Conservation (phyloP, 2,113 vertebrate genomes). For the Caloenas nicobarica region DNA sequence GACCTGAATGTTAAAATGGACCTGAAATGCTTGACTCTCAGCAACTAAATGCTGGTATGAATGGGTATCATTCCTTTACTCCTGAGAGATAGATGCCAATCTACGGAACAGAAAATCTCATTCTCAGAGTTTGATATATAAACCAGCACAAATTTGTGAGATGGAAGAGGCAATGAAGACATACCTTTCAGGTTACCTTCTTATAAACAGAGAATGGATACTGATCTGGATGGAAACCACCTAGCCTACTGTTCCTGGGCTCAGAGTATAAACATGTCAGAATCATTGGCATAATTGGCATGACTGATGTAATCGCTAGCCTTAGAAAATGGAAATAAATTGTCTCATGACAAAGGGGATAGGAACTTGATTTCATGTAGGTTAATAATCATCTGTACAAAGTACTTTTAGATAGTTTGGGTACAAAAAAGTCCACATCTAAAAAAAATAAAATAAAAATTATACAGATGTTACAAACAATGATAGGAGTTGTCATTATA, state of each 20-base stretch:
- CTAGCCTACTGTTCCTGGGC: neutral
- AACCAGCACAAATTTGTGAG: neutral
- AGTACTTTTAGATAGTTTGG: neutral
- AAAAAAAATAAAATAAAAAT: neutral
- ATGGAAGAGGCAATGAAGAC: neutral
- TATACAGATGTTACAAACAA: neutral
- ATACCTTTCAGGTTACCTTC: neutral
- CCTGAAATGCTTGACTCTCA: neutral
- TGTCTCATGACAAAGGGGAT: neutral
- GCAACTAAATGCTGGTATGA: neutral
- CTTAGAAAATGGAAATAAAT: neutral
- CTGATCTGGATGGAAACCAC: neutral
- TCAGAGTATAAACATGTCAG: neutral
- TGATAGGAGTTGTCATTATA: neutral
- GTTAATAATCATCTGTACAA: neutral
- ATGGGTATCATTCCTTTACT: neutral
- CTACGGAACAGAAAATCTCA: neutral
- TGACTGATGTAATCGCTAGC: neutral
- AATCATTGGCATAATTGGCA: accelerated
- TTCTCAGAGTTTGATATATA: neutral
- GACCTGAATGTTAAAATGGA: neutral
- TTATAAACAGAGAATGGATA: neutral
- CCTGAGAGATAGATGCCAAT: neutral
- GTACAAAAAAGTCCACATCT: neutral
- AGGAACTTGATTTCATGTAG: neutral